phyloP scores from a whole-genome alignment of 1,140 invertebrate genomes.

The Vollenhovia emeryi region DNA sequence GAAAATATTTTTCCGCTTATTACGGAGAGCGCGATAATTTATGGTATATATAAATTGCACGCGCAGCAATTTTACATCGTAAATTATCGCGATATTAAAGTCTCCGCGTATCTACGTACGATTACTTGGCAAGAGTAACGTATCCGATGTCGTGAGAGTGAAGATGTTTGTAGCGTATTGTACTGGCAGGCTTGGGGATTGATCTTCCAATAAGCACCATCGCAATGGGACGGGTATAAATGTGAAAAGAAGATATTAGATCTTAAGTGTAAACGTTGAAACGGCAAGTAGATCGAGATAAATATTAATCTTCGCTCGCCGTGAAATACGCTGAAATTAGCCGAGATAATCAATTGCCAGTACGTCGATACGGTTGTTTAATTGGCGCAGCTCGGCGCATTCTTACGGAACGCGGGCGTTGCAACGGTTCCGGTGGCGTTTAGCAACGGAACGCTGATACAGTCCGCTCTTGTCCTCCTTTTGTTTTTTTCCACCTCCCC shows the following conservation, averaged over 20 bases:
- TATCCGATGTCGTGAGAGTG: neutral
- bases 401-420: conserved; percentile 22
- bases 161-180: neutral
- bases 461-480: neutral
- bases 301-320: neutral
- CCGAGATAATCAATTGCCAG: conserved; percentile 11
- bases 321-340: conserved; percentile 9
- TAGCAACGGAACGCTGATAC: conserved; percentile 44
- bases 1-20: conserved; percentile 33
- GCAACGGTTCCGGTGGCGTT: conserved; percentile 30
- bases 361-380: conserved; percentile 10
- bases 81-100: conserved; percentile 34
- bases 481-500: neutral
- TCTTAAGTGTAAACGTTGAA: neutral
- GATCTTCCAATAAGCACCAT: neutral
- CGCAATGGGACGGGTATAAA: neutral
- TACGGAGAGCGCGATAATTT: conserved; percentile 6
- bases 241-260: neutral
- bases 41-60: conserved; percentile 20
- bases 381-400: neutral
- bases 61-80: conserved; percentile 13
- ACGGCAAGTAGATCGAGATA: neutral
- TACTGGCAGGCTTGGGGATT: neutral
- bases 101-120: neutral
- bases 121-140: conserved; percentile 9